Percentiles rank a stretch among this genome's conserved stretches.
Conservation (phyloP, 2,113 vertebrate genomes). For the Rhynchomys soricoides region DNA sequence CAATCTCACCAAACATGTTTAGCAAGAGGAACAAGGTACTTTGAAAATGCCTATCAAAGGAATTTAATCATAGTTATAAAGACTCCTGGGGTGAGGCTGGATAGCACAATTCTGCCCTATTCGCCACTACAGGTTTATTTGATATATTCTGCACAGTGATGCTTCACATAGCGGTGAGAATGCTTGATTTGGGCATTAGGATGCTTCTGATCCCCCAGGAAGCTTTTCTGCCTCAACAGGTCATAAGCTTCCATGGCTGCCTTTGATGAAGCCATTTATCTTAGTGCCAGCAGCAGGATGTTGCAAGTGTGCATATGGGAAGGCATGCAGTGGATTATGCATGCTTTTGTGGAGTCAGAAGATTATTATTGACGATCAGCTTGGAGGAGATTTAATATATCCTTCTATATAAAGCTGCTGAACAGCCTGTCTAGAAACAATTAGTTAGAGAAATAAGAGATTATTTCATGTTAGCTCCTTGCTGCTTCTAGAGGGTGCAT, state of each 20-base stretch:
- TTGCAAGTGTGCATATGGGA: conserved; percentile 33
- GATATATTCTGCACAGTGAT: conserved; percentile 63
- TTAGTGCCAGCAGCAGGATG: conserved; percentile 57
- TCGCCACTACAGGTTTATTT: conserved; percentile 67
- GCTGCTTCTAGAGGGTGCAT: conserved; percentile 21
- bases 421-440: conserved; percentile 55
- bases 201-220: conserved; percentile 72
- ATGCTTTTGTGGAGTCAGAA: conserved; percentile 42
- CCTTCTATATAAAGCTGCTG: conserved; percentile 25
- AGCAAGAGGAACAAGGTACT: conserved; percentile 58
- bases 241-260: conserved; percentile 50
- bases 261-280: conserved; percentile 80
- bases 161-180: conserved; percentile 49
- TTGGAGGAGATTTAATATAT: conserved; percentile 70
- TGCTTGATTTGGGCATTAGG: conserved; percentile 70
- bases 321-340: conserved; percentile 59
- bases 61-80: conserved; percentile 71
- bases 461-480: conserved; percentile 12
- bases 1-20: conserved; percentile 38
- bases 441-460: conserved; percentile 13
- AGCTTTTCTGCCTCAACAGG: conserved; percentile 79
- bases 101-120: conserved; percentile 38
- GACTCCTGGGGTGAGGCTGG: conserved; percentile 38
- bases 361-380: conserved; percentile 70
- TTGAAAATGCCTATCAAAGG: conserved; percentile 73